Percentiles rank a stretch among this genome's conserved stretches.
phyloP scores from a whole-genome alignment of 2,113 vertebrate species.

The Cacatua alba region DNA sequence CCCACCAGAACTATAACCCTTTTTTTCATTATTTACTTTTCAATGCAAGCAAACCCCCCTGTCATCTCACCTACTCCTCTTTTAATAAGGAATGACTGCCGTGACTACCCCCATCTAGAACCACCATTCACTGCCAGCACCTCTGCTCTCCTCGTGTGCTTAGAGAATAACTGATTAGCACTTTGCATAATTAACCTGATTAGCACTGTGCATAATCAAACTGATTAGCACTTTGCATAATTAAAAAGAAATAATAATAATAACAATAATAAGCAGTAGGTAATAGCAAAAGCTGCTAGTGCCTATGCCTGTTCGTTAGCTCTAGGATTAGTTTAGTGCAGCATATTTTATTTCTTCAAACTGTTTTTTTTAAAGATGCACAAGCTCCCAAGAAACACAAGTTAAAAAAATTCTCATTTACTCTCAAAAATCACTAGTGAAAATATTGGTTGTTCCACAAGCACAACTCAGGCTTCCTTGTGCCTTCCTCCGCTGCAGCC shows the following conservation, averaged over 20 bases:
- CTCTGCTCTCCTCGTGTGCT: slow-evolving; percentile 86
- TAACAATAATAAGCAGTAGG: slow-evolving; percentile 87
- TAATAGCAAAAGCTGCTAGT: slow-evolving; percentile 84
- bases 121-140: slow-evolving; percentile 82
- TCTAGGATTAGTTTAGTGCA: slow-evolving; percentile 72
- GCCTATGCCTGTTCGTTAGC: slow-evolving; percentile 71
- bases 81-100: slow-evolving; percentile 83
- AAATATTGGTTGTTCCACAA: neutral
- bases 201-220: slow-evolving; percentile 90
- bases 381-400: neutral
- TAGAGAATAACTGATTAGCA: slow-evolving; percentile 89
- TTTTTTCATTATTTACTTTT: slow-evolving; percentile 45
- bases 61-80: slow-evolving; percentile 77
- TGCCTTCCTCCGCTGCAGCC: neutral
- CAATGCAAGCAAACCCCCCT: slow-evolving; percentile 70
- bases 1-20: slow-evolving; percentile 62
- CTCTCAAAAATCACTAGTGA: neutral
- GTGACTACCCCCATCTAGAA: slow-evolving; percentile 83
- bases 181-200: slow-evolving; percentile 91
- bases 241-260: slow-evolving; percentile 90
- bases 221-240: slow-evolving; percentile 90
- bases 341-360: slow-evolving; percentile 68
- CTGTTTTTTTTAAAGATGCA: slow-evolving; percentile 56
- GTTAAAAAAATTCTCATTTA: neutral
- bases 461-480: neutral